phyloP scores from a whole-genome alignment of 2,888 invertebrate genomes.

The Dusona sp. region DNA sequence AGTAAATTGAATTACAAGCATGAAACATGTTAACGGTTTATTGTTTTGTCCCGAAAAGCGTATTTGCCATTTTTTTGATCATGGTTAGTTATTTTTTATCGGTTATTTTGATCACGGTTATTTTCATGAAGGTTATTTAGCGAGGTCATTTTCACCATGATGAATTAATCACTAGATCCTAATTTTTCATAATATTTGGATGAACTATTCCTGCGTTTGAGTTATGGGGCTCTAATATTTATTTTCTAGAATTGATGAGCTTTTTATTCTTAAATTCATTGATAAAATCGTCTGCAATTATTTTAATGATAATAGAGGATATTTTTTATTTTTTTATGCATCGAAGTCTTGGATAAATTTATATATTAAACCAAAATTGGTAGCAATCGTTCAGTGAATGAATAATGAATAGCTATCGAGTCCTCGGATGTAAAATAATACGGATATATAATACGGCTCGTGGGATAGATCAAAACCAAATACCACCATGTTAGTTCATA shows the following conservation, averaged over 20 bases:
- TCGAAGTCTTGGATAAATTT: neutral
- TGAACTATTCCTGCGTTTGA: too few species aligned
- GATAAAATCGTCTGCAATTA: neutral
- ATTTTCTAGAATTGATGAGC: neutral
- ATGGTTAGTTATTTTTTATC: too few species aligned
- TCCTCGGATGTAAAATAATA: neutral
- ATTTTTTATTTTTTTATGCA: neutral
- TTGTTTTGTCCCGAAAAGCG: too few species aligned
- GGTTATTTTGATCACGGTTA: too few species aligned
- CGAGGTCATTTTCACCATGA: too few species aligned
- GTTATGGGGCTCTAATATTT: neutral
- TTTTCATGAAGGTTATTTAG: too few species aligned
- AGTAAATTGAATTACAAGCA: too few species aligned
- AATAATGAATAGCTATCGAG: neutral
- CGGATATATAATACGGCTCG: neutral
- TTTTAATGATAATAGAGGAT: neutral
- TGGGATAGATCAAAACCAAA: neutral
- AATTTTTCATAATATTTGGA: too few species aligned
- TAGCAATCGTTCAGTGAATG: neutral
- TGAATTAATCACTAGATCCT: too few species aligned
- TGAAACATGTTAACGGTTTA: too few species aligned
- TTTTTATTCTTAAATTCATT: neutral
- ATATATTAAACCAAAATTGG: neutral
- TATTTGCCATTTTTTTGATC: too few species aligned
- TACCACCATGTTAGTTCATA: neutral